phyloP scores from a whole-genome alignment of 2,797 vertebrate genomes.

The Acipenser ruthenus region DNA sequence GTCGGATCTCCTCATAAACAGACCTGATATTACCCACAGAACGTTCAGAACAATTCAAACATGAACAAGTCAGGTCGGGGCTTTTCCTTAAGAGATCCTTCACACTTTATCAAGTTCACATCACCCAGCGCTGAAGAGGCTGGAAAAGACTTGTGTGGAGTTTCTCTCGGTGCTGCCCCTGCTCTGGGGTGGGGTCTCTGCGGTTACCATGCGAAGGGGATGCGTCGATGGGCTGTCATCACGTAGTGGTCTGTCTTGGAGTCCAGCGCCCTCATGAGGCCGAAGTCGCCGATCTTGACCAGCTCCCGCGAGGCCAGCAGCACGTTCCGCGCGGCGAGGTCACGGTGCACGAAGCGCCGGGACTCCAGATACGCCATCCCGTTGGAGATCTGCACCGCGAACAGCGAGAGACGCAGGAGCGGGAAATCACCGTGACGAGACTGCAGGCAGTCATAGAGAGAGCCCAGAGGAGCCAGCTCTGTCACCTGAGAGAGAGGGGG shows the following conservation, averaged over 20 bases:
- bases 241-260: constrained; percentile 67
- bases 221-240: constrained; percentile 72
- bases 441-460: constrained; percentile 68
- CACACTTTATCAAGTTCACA: too few species aligned
- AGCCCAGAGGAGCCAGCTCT: constrained; percentile 68
- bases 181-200: too few species aligned
- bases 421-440: constrained; percentile 56
- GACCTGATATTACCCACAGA: too few species aligned
- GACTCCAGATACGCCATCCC: constrained; percentile 79
- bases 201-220: constrained; percentile 81
- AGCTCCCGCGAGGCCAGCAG: constrained; percentile 61
- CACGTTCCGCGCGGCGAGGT: constrained; percentile 76
- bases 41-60: too few species aligned
- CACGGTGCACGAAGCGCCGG: constrained; percentile 71
- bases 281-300: constrained; percentile 83
- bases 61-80: too few species aligned
- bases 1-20: too few species aligned
- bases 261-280: constrained; percentile 70
- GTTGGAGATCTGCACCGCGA: constrained; percentile 65
- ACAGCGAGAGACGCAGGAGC: constrained; percentile 69
- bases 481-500: constrained; percentile 57
- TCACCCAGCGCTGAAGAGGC: too few species aligned
- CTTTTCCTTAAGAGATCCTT: too few species aligned
- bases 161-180: too few species aligned
- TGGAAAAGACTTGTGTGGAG: too few species aligned